Base-by-base conservation (phyloP, 2,888 invertebrate species). In the Myopa testacea region DNA sequence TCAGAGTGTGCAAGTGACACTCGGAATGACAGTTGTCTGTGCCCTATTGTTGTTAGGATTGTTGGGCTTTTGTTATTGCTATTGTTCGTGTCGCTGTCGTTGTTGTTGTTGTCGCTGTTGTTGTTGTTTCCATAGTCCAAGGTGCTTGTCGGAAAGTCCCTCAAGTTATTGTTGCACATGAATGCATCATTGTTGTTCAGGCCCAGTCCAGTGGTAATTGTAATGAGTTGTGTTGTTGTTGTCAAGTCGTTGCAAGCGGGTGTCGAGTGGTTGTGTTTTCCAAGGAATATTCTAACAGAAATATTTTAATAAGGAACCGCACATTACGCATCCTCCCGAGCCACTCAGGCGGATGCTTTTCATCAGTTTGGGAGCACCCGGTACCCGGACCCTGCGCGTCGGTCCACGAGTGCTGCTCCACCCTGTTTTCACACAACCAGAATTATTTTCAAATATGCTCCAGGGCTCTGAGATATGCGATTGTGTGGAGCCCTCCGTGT, bases 11-110 rank as follows among this genome's bases (percentile, higher is more conserved):
- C 37, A 69, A 65, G 84, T 85, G 85, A 82, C 85, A 85, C 80
- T 84, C 84, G 83, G 85, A 85, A 83, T 85, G 85, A 85, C 85
- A 85, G 84, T 78, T 77, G 71, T 82, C 82, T 82, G 84, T 85
- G 84, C 85, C 84, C 40, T 40, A 84, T 84, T 85, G 81, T 75
- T 80, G 80, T 80, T 38, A 63, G 26, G 14, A 19, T 37, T 26
- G 14, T 38, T 34, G 37, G 26, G 14, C n/a, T 26, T 26, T 26
- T 26, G 34, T 19, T n/a, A 63, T 19, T 19, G 62, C 7, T 63
- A 12, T 34, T 63, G 5, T 19, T 63, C 5, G 62, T 8, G 4
- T 5, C 16, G n/a, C 40, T 84, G 81, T 52, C 65, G 67, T 65
- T 75, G 52, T 10, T 10, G 80, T 26, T 26, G 26, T 65, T 14